Evolutionary conservation across 2,888 invertebrate species (phyloP).

Genomic region (Dolomedes plantarius): DNA sequence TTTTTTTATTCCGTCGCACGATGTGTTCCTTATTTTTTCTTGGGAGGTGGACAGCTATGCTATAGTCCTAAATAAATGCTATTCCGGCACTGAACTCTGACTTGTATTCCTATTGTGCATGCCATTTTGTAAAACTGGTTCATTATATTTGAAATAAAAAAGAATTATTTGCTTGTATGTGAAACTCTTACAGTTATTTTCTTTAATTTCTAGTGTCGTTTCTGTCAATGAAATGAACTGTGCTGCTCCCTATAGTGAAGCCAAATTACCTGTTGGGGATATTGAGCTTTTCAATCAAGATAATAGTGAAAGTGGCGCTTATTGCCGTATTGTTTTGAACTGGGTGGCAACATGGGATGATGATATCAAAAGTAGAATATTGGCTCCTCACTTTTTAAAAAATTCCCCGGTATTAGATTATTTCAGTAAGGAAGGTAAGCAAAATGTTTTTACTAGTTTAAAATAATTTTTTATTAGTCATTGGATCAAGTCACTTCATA

Average conservation of each 20-base stretch:
- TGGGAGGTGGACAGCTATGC: too few species aligned
- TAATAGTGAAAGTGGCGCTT: slow-evolving; percentile 50
- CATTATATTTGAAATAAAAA: too few species aligned
- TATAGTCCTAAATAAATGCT: too few species aligned
- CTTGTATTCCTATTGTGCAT: too few species aligned
- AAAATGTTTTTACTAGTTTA: background rate
- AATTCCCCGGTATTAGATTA: slow-evolving; percentile 36
- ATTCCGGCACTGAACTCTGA: too few species aligned
- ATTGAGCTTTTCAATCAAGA: slow-evolving; percentile 35
- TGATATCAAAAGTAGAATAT: slow-evolving; percentile 38
- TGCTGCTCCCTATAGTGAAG: slow-evolving; percentile 27
- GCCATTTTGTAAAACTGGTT: too few species aligned
- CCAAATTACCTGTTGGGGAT: slow-evolving; percentile 31
- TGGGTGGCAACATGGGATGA: slow-evolving; percentile 49
- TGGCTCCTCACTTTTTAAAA: slow-evolving; percentile 48
- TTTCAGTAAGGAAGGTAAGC: slow-evolving; percentile 34
- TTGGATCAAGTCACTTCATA: too few species aligned
- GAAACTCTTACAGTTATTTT: too few species aligned
- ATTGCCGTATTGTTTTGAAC: slow-evolving; percentile 48
- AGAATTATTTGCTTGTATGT: too few species aligned
- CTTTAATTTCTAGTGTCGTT: background rate
- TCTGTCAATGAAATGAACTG: slow-evolving; percentile 26
- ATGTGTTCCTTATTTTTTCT: too few species aligned
- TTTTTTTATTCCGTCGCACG: too few species aligned
- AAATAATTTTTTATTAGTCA: background rate